phyloP scores from a whole-genome alignment of 2,797 vertebrate genomes.

The Protonibea diacanthus region DNA sequence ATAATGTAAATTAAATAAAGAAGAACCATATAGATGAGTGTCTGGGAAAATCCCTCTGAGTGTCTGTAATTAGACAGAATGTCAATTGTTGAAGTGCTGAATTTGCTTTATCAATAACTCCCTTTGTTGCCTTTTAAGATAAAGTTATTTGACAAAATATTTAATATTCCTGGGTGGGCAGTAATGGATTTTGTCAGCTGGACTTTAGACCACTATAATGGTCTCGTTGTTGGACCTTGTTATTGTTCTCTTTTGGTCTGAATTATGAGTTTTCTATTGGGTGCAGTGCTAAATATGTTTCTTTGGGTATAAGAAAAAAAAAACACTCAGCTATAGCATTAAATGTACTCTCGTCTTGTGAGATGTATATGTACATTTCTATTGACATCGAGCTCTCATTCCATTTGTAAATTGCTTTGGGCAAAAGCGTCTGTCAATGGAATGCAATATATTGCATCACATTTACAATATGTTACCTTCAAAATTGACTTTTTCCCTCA shows the following conservation, averaged over 20 bases:
- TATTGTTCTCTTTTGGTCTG: background rate
- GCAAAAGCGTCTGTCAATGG: background rate
- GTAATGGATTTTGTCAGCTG: constrained; percentile 7
- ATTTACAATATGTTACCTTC: background rate
- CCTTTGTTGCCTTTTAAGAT: background rate
- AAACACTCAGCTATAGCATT: background rate
- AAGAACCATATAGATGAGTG: background rate
- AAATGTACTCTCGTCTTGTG: background rate
- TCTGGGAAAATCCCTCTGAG: background rate
- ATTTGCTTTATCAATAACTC: background rate
- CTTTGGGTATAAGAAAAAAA: background rate
- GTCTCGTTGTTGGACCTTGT: background rate
- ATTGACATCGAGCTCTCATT: background rate
- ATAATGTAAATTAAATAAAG: background rate
- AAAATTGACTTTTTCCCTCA: background rate
- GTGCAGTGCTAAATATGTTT: background rate
- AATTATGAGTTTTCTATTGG: background rate
- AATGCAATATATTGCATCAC: background rate
- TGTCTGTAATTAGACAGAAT: background rate
- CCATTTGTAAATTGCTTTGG: background rate
- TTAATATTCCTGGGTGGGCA: background rate
- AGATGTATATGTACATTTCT: background rate
- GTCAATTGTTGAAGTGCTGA: background rate
- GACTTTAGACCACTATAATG: background rate
- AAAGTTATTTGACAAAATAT: background rate